Percentiles rank a stretch among this genome's conserved stretches.
Evolutionary conservation across 1,140 invertebrate species (phyloP).

Genomic region (Drosophila biarmipes): DNA sequence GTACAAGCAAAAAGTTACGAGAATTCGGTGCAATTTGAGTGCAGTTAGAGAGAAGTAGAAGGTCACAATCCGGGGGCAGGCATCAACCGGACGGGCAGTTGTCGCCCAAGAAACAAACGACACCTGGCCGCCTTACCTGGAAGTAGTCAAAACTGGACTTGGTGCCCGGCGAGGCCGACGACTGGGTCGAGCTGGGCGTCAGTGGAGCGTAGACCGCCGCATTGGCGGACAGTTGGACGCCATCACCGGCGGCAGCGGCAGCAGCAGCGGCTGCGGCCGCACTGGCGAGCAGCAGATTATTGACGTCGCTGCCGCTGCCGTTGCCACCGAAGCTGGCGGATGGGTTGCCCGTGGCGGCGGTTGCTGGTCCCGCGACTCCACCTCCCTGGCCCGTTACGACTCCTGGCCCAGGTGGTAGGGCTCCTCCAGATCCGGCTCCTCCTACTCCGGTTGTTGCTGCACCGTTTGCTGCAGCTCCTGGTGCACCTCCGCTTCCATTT

Average conservation of each 20-base stretch:
- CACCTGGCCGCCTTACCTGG: conserved; percentile 63
- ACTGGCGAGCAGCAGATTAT: conserved; percentile 69
- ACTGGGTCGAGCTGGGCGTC: conserved; percentile 81
- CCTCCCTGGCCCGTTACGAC: conserved; percentile 9
- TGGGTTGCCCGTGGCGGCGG: conserved; percentile 24
- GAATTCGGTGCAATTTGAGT: conserved; percentile 71
- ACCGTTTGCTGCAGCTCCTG: neutral
- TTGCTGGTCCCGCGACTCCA: conserved; percentile 6
- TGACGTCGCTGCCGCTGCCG: conserved; percentile 66
- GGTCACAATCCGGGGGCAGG: conserved; percentile 22
- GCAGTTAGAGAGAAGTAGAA: conserved; percentile 54
- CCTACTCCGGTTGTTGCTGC: conserved; percentile 1
- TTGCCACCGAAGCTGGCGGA: conserved; percentile 53
- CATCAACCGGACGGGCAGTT: conserved; percentile 1
- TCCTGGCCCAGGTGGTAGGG: neutral
- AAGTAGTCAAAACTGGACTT: conserved; percentile 82
- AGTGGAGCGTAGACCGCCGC: conserved; percentile 70
- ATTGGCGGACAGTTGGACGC: conserved; percentile 61
- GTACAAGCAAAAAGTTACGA: conserved; percentile 61
- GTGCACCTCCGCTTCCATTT: conserved; percentile 7
- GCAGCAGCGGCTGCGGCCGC: conserved; percentile 54
- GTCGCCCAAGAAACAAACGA: neutral
- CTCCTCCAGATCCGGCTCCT: conserved; percentile 11
- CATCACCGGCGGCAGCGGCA: conserved; percentile 62
- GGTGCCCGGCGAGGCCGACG: conserved; percentile 79